Evolutionary conservation across 2,888 invertebrate genomes (phyloP).

Genomic region (Chirona hameri): DNA sequence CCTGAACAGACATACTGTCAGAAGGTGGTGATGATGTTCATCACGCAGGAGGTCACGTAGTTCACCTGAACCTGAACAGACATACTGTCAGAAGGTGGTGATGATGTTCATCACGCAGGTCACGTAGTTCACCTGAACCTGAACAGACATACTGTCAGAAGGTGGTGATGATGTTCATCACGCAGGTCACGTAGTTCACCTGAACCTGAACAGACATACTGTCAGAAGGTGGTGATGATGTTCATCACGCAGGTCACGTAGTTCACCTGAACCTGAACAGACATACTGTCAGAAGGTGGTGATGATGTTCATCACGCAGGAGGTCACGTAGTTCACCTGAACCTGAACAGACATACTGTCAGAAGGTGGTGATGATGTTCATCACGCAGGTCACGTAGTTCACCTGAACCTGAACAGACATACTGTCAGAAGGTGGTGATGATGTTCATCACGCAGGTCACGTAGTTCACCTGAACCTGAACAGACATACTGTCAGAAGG

Average conservation of each 20-base stretch:
- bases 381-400: conserved; percentile 83
- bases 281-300: conserved; percentile 67
- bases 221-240: conserved; percentile 82
- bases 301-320: conserved; percentile 83
- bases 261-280: conserved; percentile 44
- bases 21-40: conserved; percentile 90
- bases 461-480: conserved; percentile 58
- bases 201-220: background rate
- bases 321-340: conserved; percentile 67
- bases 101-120: conserved; percentile 86
- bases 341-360: background rate
- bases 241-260: conserved; percentile 89
- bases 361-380: conserved; percentile 90
- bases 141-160: conserved; percentile 56
- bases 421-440: conserved; percentile 74
- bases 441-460: conserved; percentile 83
- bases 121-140: conserved; percentile 61
- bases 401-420: conserved; percentile 31
- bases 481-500: conserved; percentile 59
- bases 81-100: conserved; percentile 67
- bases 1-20: conserved; percentile 45
- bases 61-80: conserved; percentile 43
- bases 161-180: conserved; percentile 88
- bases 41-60: conserved; percentile 81
- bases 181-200: conserved; percentile 72